phyloP scores from a whole-genome alignment of 1,140 invertebrate species.

The Ptiloglossa arizonensis region DNA sequence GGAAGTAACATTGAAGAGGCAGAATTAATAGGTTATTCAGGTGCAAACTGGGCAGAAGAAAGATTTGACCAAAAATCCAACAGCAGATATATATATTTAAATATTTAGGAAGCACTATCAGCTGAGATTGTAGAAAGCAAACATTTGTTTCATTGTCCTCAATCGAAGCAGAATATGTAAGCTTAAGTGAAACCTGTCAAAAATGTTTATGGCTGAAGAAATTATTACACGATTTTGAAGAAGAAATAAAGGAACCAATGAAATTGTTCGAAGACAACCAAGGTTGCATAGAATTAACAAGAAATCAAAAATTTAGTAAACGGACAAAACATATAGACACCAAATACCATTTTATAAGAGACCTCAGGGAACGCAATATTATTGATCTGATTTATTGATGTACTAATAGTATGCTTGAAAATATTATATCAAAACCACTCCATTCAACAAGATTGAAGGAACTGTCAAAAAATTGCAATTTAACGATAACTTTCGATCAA shows the following conservation, averaged over 20 bases:
- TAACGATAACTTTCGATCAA: no score
- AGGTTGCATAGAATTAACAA: slow-evolving; percentile 10
- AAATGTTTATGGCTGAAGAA: background rate
- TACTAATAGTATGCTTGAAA: no score
- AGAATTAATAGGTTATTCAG: background rate
- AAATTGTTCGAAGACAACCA: slow-evolving; percentile 42
- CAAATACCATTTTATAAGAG: slow-evolving; percentile 21
- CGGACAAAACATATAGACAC: slow-evolving; percentile 11
- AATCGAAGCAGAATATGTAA: slow-evolving; percentile 8
- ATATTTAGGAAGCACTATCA: slow-evolving; percentile 3
- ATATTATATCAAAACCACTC: no score
- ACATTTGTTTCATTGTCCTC: slow-evolving; percentile 2
- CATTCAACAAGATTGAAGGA: no score
- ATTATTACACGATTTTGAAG: background rate
- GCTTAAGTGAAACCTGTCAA: background rate
- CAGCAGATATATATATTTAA: slow-evolving; percentile 7
- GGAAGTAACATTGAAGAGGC: background rate
- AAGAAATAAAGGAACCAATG: background rate
- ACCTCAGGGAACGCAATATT: background rate
- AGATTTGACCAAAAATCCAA: background rate
- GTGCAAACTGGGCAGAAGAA: slow-evolving; percentile 2
- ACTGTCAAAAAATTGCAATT: no score
- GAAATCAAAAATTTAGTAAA: background rate
- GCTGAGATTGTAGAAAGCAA: background rate
- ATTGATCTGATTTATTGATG: no score